Base-by-base conservation (phyloP, 1,140 invertebrate species). In the Homarus americanus region DNA sequence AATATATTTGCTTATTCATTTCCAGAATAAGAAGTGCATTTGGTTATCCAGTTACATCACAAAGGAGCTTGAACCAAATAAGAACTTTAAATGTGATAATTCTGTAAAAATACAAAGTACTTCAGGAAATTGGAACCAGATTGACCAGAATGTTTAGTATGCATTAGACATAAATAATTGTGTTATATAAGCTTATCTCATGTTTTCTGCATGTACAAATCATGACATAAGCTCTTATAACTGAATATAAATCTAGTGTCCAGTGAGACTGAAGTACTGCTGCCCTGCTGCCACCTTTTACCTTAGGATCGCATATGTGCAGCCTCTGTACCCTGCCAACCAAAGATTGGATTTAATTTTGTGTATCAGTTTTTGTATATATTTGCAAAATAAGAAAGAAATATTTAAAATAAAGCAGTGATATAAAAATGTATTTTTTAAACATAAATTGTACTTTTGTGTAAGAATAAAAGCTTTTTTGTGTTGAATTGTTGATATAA, bases 311-410 rank as follows among this genome's bases (percentile, higher is more conserved):
- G 40, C 40, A 66, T 38, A 58, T 85, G 83, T 87, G 53, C 75
- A 38, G 85, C 85, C 85, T 87, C 85, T 87, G 85, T 87, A 87
- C 85, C 85, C 85, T 87, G 85, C 85, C 85, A 87, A 87, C 85
- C 85, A 87, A 87, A 87, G 85, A 87, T 79, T 87, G 85, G 75
- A 87, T 87, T 87, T 87, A 87, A 76, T 87, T 87, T 87, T 87
- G 85, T 87, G 85, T 87, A 87, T 87, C 69, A 76, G 85, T 87
- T 87, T 86, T 87, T 87, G 85, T 87, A 87, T 87, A 87, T 87
- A 87, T 87, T 87, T 87, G 85, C 85, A 87, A 87, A 76, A 87
- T 87, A 87, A 78, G 63, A 87, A 87, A 87, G 75, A 38, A 66
- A 75, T 58, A 82, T 82, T 82, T 82, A 63, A 87, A 87, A 78